Evolutionary conservation across 2,888 invertebrate genomes (phyloP).

Genomic region (Drosophila mercatorum): DNA sequence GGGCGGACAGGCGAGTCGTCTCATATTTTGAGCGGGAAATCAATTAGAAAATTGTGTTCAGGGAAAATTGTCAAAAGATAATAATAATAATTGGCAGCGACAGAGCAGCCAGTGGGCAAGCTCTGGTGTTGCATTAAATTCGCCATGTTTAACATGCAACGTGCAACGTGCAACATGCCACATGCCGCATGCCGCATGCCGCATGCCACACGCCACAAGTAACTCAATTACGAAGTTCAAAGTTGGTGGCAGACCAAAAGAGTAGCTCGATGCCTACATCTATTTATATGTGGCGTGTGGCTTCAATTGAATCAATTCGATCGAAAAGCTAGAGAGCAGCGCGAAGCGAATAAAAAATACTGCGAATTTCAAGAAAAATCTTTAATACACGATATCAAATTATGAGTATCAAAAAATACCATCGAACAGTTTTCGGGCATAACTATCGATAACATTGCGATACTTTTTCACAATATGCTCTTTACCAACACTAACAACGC

Average conservation of each 20-base stretch:
- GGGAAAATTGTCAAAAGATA: conserved; percentile 13
- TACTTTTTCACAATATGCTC: no score
- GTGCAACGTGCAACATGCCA: neutral
- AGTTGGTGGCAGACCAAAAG: neutral
- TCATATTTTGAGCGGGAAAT: conserved; percentile 24
- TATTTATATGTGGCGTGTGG: neutral
- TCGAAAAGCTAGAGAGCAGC: no score
- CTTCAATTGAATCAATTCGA: no score
- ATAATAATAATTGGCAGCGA: conserved; percentile 19
- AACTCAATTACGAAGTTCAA: conserved; percentile 42
- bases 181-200: conserved; percentile 5
- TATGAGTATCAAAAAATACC: neutral
- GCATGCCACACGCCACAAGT: conserved; percentile 17
- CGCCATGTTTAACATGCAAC: conserved; percentile 7
- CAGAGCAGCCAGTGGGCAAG: conserved; percentile 12
- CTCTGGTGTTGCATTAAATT: neutral
- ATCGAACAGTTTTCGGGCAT: neutral
- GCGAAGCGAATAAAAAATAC: neutral
- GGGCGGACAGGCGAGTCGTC: neutral
- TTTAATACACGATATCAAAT: neutral
- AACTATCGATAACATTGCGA: neutral
- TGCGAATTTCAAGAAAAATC: neutral
- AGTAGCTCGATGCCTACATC: neutral
- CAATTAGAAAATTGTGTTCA: conserved; percentile 30
- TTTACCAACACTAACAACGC: conserved; percentile 3